Percentiles rank a stretch among this genome's conserved stretches.
Evolutionary conservation across 53 echinoderm and acorn worm genomes (phyloP).

Genomic region (Hippasteria phrygiana): DNA sequence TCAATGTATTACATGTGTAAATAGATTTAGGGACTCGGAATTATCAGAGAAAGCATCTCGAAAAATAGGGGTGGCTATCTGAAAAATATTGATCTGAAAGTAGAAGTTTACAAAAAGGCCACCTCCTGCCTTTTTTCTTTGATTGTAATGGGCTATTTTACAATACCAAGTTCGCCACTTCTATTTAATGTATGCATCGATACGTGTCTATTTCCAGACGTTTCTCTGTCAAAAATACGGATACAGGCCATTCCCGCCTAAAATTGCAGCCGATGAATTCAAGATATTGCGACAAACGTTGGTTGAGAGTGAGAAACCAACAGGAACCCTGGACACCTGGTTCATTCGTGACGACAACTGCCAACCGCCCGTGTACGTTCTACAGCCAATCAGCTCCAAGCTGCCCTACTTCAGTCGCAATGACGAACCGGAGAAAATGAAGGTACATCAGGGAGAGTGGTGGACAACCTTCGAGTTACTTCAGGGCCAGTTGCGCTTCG

Average conservation of each 20-base stretch:
- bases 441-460: constrained; percentile 56
- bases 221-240: constrained; percentile 74
- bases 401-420: constrained; percentile 49
- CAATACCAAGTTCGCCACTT: too few relatives aligned
- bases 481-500: constrained; percentile 57
- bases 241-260: constrained; percentile 63
- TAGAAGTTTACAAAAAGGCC: too few relatives aligned
- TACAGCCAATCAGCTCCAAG: constrained; percentile 69
- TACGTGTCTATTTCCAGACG: constrained; percentile 22
- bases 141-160: too few relatives aligned
- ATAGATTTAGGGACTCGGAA: too few relatives aligned
- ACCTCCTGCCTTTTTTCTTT: too few relatives aligned
- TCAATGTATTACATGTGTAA: too few relatives aligned
- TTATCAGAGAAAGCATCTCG: too few relatives aligned
- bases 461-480: constrained; percentile 59
- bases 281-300: constrained; percentile 39
- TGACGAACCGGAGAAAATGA: constrained; percentile 55
- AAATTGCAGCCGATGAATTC: constrained; percentile 32
- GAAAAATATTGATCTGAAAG: too few relatives aligned
- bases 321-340: constrained; percentile 44
- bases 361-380: constrained; percentile 47
- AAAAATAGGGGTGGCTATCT: too few relatives aligned
- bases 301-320: constrained; percentile 2
- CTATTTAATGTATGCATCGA: not conserved
- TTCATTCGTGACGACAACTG: constrained; percentile 59